Conservation (phyloP, 1,140 invertebrate species). For the Oedothorax gibbosus region DNA sequence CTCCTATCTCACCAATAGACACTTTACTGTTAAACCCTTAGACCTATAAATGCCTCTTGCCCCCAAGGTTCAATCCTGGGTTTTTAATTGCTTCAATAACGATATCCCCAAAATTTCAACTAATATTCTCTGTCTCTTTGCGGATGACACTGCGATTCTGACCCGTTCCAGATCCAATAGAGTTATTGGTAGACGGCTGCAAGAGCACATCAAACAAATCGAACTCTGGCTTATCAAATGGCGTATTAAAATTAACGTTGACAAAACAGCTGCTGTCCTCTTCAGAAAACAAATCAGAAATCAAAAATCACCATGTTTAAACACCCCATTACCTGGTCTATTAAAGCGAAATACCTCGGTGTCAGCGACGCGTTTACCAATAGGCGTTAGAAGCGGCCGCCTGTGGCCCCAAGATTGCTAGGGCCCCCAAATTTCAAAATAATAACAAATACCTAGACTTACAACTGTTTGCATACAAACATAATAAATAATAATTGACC, state of each 20-base stretch:
- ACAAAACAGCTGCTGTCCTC: background rate
- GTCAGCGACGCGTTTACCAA: too few relatives aligned
- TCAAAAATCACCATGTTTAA: background rate
- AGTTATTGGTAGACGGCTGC: background rate
- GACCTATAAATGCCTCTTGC: background rate
- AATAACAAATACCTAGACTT: too few relatives aligned
- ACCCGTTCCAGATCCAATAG: background rate
- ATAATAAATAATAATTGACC: too few relatives aligned
- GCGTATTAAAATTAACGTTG: background rate
- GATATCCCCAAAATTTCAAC: background rate
- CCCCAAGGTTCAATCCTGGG: background rate
- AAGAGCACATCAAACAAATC: background rate
- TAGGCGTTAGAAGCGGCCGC: too few relatives aligned
- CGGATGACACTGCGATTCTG: background rate
- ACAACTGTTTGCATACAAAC: too few relatives aligned
- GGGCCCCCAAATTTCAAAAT: too few relatives aligned
- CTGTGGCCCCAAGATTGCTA: too few relatives aligned
- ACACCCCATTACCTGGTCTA: background rate
- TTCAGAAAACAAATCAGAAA: background rate
- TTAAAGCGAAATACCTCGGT: background rate
- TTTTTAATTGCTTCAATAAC: background rate
- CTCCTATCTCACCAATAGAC: background rate
- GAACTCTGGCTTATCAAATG: background rate
- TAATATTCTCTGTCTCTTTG: background rate
- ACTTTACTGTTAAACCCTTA: background rate